A percentile compares a stretch with the other conserved stretches of the same genome.
Conservation (phyloP, 2,113 vertebrate species). For the Sakesphorus luctuosus region DNA sequence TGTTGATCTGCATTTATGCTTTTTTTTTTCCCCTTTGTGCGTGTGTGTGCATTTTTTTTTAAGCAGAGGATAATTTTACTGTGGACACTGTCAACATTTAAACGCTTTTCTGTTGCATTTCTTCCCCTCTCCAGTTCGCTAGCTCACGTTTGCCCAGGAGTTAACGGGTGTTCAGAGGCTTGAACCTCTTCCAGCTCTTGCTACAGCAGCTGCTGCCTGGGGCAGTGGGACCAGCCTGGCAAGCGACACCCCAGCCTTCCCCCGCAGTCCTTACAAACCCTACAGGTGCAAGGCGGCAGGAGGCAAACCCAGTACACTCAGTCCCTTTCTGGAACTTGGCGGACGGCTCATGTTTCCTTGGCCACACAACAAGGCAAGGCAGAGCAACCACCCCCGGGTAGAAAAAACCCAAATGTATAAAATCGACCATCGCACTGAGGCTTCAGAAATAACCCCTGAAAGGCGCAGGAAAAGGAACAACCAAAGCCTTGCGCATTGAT, state of each 20-base stretch:
- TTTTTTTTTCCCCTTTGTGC: fast-evolving
- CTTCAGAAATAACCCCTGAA: not conserved
- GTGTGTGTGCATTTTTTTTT: not conserved
- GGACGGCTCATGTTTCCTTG: not conserved
- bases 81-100: not conserved
- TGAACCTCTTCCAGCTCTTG: not conserved
- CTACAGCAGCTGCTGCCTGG: not conserved
- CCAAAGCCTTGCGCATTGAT: fast-evolving
- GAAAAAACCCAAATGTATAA: not conserved
- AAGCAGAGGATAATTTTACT: not conserved
- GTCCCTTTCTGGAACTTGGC: not conserved
- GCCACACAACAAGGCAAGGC: not conserved
- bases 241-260: not conserved
- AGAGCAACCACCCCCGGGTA: not conserved
- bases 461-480: not conserved
- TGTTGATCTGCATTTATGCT: not conserved
- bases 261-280: not conserved
- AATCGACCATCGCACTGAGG: not conserved
- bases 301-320: not conserved
- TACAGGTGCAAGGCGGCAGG: not conserved
- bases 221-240: not conserved
- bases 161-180: not conserved
- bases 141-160: not conserved
- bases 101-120: not conserved
- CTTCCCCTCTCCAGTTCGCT: not conserved